A percentile compares a stretch with the other conserved stretches of the same genome.
Evolutionary conservation across 2,797 vertebrate genomes (phyloP).

Genomic region (Eulemur rubriventer): DNA sequence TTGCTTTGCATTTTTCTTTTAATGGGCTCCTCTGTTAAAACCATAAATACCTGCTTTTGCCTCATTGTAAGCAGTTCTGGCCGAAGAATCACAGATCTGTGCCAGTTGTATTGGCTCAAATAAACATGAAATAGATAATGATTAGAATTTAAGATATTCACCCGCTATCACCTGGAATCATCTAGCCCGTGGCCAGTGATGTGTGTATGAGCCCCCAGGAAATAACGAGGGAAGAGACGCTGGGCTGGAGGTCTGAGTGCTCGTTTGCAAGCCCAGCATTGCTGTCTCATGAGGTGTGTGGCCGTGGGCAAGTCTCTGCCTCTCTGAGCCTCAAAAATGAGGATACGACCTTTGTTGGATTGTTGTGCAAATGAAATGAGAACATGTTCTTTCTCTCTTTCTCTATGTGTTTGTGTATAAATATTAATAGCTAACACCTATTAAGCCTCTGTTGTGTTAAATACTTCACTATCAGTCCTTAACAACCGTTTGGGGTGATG

Average conservation of each 20-base stretch:
- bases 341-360: background rate
- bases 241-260: background rate
- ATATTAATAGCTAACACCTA: background rate
- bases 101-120: background rate
- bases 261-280: background rate
- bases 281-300: background rate
- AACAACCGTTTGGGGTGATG: background rate
- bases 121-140: background rate
- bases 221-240: background rate
- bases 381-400: background rate
- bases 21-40: background rate
- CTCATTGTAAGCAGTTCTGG: background rate
- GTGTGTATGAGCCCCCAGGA: background rate
- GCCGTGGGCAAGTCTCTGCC: background rate
- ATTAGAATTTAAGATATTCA: background rate
- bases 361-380: background rate
- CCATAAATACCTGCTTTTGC: background rate
- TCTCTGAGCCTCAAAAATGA: background rate
- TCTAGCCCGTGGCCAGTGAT: background rate
- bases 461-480: background rate
- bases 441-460: background rate
- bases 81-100: background rate
- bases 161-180: background rate
- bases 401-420: background rate
- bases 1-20: background rate